A percentile compares a stretch with the other conserved stretches of the same genome.
These are phyloP conservation scores for Phyllotis vaccarum DNA, from an alignment of 2,797 vertebrate genomes.

Conservation along the genomic window DNA sequence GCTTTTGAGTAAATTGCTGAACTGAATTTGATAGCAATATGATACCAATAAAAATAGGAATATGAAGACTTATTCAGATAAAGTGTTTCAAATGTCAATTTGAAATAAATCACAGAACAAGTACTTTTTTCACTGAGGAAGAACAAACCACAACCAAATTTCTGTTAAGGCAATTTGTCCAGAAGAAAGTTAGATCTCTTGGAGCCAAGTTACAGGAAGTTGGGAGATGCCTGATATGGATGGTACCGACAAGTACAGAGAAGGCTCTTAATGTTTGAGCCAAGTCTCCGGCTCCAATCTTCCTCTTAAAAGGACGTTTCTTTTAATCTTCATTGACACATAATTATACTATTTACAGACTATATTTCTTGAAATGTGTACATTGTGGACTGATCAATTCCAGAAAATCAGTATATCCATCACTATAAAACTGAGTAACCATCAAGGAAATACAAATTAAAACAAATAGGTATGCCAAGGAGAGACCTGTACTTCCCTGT, in stretches of 20 bases:
- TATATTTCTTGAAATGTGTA: not conserved
- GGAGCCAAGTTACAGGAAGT: not conserved
- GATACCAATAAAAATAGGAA: constrained; percentile 34
- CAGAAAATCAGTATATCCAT: not conserved
- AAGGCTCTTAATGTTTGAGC: not conserved
- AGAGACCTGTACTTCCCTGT: not conserved
- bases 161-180: constrained; percentile 54
- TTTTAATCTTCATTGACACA: not conserved
- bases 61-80: constrained; percentile 49
- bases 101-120: constrained; percentile 62
- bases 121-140: constrained; percentile 32
- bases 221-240: not conserved
- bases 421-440: not conserved
- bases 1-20: constrained; percentile 28
- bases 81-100: constrained; percentile 65
- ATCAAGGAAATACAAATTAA: not conserved
- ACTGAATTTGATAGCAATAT: constrained; percentile 37
- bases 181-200: constrained; percentile 25
- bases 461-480: not conserved
- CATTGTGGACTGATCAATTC: not conserved
- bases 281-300: not conserved
- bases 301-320: not conserved
- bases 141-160: constrained; percentile 38
- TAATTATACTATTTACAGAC: not conserved
- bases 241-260: not conserved